Percentiles rank a stretch among this genome's conserved stretches.
phyloP scores from a whole-genome alignment of 2,113 vertebrate genomes.

The Amblyopsis rosae region DNA sequence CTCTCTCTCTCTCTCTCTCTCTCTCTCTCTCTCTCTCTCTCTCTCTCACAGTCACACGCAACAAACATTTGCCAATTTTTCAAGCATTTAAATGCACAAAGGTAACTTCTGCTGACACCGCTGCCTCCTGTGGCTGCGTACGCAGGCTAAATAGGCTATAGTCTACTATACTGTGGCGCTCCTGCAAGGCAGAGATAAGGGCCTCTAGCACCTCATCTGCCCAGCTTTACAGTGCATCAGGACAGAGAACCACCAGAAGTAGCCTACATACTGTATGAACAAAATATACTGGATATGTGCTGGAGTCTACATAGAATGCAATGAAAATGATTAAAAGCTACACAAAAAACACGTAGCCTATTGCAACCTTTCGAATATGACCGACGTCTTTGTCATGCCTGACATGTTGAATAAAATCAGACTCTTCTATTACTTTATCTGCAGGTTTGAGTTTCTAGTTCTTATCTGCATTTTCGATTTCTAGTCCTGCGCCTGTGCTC shows the following conservation, averaged over 20 bases:
- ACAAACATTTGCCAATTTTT: slow-evolving; percentile 18
- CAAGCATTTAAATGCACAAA: slow-evolving; percentile 52
- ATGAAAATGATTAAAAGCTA: slow-evolving; percentile 20
- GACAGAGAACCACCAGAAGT: slow-evolving; percentile 47
- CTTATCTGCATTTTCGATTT: too few species aligned
- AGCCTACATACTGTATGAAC: slow-evolving; percentile 23
- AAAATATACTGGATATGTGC: neutral
- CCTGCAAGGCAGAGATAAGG: slow-evolving; percentile 69
- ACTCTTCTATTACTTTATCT: too few species aligned
- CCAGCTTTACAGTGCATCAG: slow-evolving; percentile 38
- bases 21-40: too few species aligned
- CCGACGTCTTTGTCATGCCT: too few species aligned
- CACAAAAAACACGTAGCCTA: slow-evolving; percentile 17
- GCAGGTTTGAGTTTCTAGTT: too few species aligned
- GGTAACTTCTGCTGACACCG: slow-evolving; percentile 48
- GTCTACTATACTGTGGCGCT: slow-evolving; percentile 29
- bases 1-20: neutral
- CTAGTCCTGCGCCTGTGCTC: too few species aligned
- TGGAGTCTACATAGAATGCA: slow-evolving; percentile 35
- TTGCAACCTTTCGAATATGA: too few species aligned
- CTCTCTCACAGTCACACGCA: slow-evolving; percentile 6
- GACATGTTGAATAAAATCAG: too few species aligned
- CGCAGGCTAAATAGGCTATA: too few species aligned
- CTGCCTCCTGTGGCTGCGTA: slow-evolving; percentile 27
- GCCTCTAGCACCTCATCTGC: slow-evolving; percentile 33